Evolutionary conservation across 2,113 vertebrate genomes (phyloP), one percentile per base, ranked within the genome.

Genomic region (Platysternon megacephalum): DNA sequence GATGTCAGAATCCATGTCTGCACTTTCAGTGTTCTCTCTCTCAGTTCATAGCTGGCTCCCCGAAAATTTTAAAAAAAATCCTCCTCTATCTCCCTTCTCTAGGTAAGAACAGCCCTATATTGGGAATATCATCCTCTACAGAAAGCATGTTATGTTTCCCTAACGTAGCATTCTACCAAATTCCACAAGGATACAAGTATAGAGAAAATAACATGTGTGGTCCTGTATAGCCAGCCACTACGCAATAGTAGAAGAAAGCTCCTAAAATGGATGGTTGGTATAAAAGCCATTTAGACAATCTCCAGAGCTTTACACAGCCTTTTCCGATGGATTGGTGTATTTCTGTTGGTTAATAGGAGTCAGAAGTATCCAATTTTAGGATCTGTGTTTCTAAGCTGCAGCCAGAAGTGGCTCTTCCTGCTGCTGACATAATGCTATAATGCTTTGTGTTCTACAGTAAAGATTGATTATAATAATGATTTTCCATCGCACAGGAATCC

Each of bases 1-100:
- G 39, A 46, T 29, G 9, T 2, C 53, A 76, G 55, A 92, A 85
- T 29, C 17, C 81, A 58, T 3, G 9, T 21, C 35, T 0, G 3
- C 92, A 83, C 87, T 85, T 79, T 76, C 52, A 42, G 93, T 88
- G 91, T 94, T 93, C 55, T 74, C 85, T 95, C 91, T 74, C 29
- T 65, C 85, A 92, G 85, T 76, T 89, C 74, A 22, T 1, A 1
- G 3, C 16, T 44, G 74, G 28, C 44, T 82, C 79, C 53, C 84
- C 3, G 35, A 65, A 84, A 93, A 89, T 87, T 55, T 87, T 55
- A n/a, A 94, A 86, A 72, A 65, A n/a, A 94, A 86, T 80, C 61
- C 87, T 49, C 22, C 48, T 91, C 51, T 79, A 88, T 65, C 39
- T 21, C 55, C 65, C 26, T 9, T n/a, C 79, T 92, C 74, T 92